A percentile compares a stretch with the other conserved stretches of the same genome.
Evolutionary conservation across 2,113 vertebrate species (phyloP).

Genomic region (Columbina picui): DNA sequence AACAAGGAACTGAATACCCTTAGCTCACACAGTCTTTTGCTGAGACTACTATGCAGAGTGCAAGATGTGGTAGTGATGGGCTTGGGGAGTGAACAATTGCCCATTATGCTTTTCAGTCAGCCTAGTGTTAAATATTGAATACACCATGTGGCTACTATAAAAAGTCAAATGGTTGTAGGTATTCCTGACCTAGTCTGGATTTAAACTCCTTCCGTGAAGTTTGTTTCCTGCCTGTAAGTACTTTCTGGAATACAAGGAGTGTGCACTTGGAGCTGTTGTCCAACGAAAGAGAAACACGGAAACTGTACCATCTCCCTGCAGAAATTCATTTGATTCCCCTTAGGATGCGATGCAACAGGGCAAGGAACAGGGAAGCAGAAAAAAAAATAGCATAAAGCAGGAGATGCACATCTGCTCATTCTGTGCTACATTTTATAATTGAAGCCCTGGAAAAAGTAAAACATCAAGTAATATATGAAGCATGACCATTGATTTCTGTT

Average conservation of each 20-base stretch:
- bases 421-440: conserved; percentile 5
- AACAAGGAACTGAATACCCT: not conserved
- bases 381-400: not conserved
- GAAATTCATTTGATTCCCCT: not conserved
- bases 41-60: not conserved
- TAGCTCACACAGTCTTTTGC: not conserved
- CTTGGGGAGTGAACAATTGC: not conserved
- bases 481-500: conserved; percentile 53
- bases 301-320: not conserved
- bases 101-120: not conserved
- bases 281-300: not conserved
- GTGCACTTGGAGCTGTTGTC: not conserved
- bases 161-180: not conserved
- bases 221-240: not conserved
- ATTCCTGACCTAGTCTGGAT: not conserved
- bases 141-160: rapidly evolving
- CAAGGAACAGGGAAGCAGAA: not conserved
- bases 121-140: not conserved
- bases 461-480: not conserved
- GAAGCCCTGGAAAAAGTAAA: conserved; percentile 14
- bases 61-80: not conserved
- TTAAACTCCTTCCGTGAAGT: not conserved
- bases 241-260: not conserved
- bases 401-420: conserved; percentile 10
- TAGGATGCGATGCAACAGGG: not conserved